Percentiles rank a stretch among this genome's conserved stretches.
Conservation (phyloP, 1,140 invertebrate species). For the Reticulitermes speratus region DNA sequence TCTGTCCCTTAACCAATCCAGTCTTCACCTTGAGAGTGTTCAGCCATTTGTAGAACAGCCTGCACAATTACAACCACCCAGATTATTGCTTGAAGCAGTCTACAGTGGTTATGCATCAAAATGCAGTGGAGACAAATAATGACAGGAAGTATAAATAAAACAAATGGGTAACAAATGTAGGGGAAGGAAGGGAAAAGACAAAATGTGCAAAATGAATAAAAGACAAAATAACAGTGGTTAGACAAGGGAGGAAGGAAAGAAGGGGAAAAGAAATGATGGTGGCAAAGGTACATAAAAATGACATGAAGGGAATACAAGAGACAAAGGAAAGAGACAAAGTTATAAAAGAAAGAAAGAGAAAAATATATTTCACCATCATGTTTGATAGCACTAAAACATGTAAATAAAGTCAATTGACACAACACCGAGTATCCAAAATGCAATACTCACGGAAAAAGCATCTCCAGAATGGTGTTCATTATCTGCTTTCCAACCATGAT, state of each 20-base stretch:
- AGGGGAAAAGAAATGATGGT: too few relatives aligned
- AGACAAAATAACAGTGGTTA: too few relatives aligned
- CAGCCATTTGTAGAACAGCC: conserved; percentile 69
- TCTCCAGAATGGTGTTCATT: conserved; percentile 61
- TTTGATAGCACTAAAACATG: neutral
- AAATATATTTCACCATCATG: too few relatives aligned
- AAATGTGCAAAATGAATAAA: too few relatives aligned
- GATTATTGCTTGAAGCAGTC: neutral
- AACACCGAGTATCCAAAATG: too few relatives aligned
- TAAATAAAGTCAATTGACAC: neutral
- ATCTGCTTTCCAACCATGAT: conserved; percentile 72
- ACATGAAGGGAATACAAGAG: too few relatives aligned
- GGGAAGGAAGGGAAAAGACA: too few relatives aligned
- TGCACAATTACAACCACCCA: conserved; percentile 32
- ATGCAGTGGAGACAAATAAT: neutral
- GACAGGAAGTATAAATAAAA: neutral
- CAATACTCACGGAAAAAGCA: conserved; percentile 55
- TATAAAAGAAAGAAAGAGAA: too few relatives aligned
- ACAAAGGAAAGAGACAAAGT: too few relatives aligned
- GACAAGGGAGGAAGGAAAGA: too few relatives aligned
- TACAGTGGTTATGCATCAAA: neutral
- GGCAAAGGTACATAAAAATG: too few relatives aligned
- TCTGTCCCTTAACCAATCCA: conserved; percentile 40
- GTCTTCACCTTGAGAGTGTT: conserved; percentile 63
- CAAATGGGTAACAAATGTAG: too few relatives aligned